A percentile compares a stretch with the other conserved stretches of the same genome.
Conservation (phyloP, 2,113 vertebrate genomes). For the Cephalopholis sonnerati region DNA sequence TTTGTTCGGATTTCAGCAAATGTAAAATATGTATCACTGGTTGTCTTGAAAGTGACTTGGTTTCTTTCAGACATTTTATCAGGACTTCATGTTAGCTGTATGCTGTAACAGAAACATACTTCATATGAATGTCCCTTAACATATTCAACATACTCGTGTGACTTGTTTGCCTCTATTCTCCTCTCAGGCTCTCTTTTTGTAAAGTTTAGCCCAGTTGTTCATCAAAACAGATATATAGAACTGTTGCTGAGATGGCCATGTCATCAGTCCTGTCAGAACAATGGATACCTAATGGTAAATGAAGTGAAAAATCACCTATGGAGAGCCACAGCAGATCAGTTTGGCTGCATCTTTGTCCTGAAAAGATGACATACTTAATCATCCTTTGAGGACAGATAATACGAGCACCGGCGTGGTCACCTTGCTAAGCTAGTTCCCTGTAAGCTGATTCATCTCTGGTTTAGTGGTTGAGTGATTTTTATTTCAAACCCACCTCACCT, state of each 20-base stretch:
- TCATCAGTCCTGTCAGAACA: background rate
- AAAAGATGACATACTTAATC: constrained; percentile 9
- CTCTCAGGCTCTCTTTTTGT: background rate
- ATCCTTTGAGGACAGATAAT: constrained; percentile 9
- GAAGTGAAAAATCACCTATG: background rate
- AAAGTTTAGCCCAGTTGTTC: background rate
- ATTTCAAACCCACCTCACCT: constrained; percentile 18
- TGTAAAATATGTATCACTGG: background rate
- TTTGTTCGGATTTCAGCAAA: background rate
- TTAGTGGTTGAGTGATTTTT: constrained; percentile 20
- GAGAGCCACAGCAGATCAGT: background rate
- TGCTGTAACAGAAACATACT: background rate
- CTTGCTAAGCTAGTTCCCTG: background rate
- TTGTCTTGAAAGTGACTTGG: too few relatives aligned
- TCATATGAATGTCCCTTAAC: background rate
- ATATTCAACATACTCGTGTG: background rate
- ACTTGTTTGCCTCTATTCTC: background rate
- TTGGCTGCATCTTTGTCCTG: background rate
- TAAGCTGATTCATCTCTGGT: constrained; percentile 1
- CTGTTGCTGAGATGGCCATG: background rate
- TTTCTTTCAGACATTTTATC: background rate
- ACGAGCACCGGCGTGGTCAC: background rate
- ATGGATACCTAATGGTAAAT: background rate
- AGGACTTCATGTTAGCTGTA: background rate
- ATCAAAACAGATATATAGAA: background rate